Base-by-base conservation (phyloP, 2,888 invertebrate genomes). In the Folsomia manolachei region DNA sequence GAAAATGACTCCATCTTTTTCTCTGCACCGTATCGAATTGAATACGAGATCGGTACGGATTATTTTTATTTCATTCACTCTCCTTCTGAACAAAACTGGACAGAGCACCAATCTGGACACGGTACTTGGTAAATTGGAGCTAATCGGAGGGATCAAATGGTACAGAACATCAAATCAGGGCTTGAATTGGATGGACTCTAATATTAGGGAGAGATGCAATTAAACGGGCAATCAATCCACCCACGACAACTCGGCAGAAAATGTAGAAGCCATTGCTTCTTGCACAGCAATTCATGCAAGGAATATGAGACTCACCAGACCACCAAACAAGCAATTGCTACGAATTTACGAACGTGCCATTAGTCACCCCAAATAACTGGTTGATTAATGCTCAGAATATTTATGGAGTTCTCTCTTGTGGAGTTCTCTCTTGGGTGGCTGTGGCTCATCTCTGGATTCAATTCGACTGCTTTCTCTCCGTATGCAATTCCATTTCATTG, bases 1-100 rank as follows among this genome's bases (percentile, higher is more conserved):
- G 7, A 39, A 39, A 39, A 39, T 14, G 39, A 39, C 39, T 39
- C 14, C 14, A 39, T 14, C n/a, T n/a, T n/a, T n/a, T n/a, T n/a
- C n/a, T n/a, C n/a, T n/a, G n/a, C n/a, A n/a, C n/a, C n/a, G n/a
- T n/a, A 4, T 39, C 39, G 39, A 14, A 56, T 56, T 56, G 56
- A 56, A 56, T 56, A 56, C 56, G 21, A 56, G 56, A 56, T 56
- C n/a, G 56, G 19, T 7, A 56, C 11, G n/a, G 56, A 56, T 56
- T 56, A 56, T 56, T 56, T 56, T 56, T 56, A 56, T 56, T 56
- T 56, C 21, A 56, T 56, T 56, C 56, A 56, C 56, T 39, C 4
- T 39, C 4, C 14, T 39, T 39, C 39, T 4, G 14, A 14, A 39
- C 39, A 39, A 4, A 39, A 39, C 14, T 4, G 14, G 39, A 39